phyloP scores from a whole-genome alignment of 2,113 vertebrate species.

The Hypanus sabinus region DNA sequence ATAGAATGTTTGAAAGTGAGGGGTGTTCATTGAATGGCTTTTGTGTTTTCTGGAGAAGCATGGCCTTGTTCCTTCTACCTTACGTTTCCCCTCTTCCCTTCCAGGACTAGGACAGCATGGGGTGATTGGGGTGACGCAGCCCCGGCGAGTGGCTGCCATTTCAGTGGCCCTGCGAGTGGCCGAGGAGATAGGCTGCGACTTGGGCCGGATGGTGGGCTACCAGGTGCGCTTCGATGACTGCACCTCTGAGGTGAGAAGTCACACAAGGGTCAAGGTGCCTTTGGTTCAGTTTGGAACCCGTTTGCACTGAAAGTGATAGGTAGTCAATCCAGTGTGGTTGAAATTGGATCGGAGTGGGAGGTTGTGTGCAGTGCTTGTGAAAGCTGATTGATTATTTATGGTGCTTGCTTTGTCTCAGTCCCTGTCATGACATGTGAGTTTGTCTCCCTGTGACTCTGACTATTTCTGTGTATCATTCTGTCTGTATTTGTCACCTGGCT shows the following conservation, averaged over 20 bases:
- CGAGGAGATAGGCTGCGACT: constrained; percentile 73
- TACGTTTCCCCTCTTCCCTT: not conserved
- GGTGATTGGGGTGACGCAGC: constrained; percentile 80
- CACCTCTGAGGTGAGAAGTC: constrained; percentile 66
- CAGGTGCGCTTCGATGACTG: constrained; percentile 96
- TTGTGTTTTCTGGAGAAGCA: not conserved
- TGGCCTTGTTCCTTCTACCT: not conserved
- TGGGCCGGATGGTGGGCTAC: constrained; percentile 79
- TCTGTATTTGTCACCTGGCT: too few relatives aligned
- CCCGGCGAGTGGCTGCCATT: constrained; percentile 84
- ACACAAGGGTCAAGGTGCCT: not conserved
- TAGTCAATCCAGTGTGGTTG: too few relatives aligned
- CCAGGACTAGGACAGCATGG: constrained; percentile 71
- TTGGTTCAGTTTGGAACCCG: too few relatives aligned
- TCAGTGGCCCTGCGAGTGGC: constrained; percentile 87
- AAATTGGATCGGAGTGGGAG: too few relatives aligned
- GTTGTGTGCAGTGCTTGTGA: too few relatives aligned
- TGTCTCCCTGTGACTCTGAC: too few relatives aligned
- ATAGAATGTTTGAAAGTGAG: not conserved
- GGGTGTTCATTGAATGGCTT: too few relatives aligned
- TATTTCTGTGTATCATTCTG: too few relatives aligned
- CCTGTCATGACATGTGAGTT: too few relatives aligned
- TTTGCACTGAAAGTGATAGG: too few relatives aligned
- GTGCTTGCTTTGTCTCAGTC: too few relatives aligned
- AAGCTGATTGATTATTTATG: too few relatives aligned